Percentiles rank a stretch among this genome's conserved stretches.
Evolutionary conservation across 2,797 vertebrate species (phyloP).

Genomic region (Argentina silus): DNA sequence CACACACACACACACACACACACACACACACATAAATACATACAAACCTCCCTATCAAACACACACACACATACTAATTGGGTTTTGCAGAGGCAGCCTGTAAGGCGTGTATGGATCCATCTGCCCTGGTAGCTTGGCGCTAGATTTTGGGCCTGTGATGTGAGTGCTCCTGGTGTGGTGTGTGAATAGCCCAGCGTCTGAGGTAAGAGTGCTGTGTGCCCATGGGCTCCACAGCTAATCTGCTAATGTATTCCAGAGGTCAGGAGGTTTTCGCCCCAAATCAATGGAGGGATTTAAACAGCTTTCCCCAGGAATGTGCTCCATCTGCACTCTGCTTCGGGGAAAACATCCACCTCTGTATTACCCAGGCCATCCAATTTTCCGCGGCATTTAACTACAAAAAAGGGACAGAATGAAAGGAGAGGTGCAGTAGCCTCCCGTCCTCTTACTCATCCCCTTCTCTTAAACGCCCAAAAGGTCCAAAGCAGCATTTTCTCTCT

Average conservation of each 20-base stretch:
- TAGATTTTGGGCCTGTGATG: background rate
- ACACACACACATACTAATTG: slow-evolving; percentile 46
- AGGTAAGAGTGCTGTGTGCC: slow-evolving; percentile 40
- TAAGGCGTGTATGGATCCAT: background rate
- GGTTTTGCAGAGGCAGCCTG: slow-evolving; percentile 36
- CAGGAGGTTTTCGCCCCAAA: slow-evolving; percentile 79
- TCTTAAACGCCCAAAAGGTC: slow-evolving; percentile 30
- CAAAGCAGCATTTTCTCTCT: slow-evolving; percentile 13
- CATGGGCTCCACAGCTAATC: slow-evolving; percentile 76
- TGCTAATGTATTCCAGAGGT: slow-evolving; percentile 84
- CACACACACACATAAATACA: slow-evolving; percentile 23
- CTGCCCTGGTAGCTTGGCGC: background rate
- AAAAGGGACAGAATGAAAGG: slow-evolving; percentile 46
- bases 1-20: slow-evolving; percentile 7
- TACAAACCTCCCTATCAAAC: background rate
- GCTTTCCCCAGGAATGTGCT: slow-evolving; percentile 81
- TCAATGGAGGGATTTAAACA: slow-evolving; percentile 84
- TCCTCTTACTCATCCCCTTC: slow-evolving; percentile 25
- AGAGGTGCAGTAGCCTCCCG: background rate
- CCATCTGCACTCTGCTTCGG: slow-evolving; percentile 68
- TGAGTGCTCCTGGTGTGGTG: background rate
- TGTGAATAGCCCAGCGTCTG: background rate
- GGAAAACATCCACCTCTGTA: slow-evolving; percentile 73
- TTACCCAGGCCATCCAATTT: slow-evolving; percentile 71
- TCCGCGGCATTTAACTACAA: slow-evolving; percentile 74